Percentiles rank a stretch among this genome's conserved stretches.
phyloP scores from a whole-genome alignment of 1,140 invertebrate genomes.

The Megathymus violae region DNA sequence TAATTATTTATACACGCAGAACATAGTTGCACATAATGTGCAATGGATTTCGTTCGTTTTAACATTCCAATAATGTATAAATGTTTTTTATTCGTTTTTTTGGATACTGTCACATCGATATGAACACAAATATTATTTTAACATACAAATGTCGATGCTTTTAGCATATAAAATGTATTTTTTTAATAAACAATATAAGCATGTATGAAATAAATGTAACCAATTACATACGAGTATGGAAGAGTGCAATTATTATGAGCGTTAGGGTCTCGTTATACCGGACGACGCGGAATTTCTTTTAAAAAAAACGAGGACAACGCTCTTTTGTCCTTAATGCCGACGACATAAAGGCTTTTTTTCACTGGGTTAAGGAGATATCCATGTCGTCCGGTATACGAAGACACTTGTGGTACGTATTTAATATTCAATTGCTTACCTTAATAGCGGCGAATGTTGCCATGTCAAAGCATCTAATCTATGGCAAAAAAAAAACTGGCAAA shows the following conservation, averaged over 20 bases:
- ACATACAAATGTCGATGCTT: slow-evolving; percentile 19
- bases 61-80: slow-evolving; percentile 13
- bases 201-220: slow-evolving; percentile 71
- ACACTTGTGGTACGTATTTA: not conserved
- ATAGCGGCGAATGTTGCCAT: slow-evolving; percentile 51
- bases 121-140: slow-evolving; percentile 3
- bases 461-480: slow-evolving; percentile 49
- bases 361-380: not conserved
- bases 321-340: too few species aligned
- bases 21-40: too few species aligned
- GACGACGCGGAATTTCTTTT: not conserved
- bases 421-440: slow-evolving; percentile 53
- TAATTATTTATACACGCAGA: too few species aligned
- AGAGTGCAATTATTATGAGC: slow-evolving; percentile 30
- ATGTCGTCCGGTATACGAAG: not conserved
- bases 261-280: not conserved
- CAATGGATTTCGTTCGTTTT: too few species aligned
- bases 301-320: not conserved
- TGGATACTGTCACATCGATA: slow-evolving; percentile 12
- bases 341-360: not conserved
- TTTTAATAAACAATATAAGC: slow-evolving; percentile 54
- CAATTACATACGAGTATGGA: slow-evolving; percentile 30
- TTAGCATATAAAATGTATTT: slow-evolving; percentile 1
- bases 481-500: slow-evolving; percentile 53
- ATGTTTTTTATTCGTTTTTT: not conserved